Base-by-base conservation (phyloP, 2,113 vertebrate species). In the Perca flavescens region DNA sequence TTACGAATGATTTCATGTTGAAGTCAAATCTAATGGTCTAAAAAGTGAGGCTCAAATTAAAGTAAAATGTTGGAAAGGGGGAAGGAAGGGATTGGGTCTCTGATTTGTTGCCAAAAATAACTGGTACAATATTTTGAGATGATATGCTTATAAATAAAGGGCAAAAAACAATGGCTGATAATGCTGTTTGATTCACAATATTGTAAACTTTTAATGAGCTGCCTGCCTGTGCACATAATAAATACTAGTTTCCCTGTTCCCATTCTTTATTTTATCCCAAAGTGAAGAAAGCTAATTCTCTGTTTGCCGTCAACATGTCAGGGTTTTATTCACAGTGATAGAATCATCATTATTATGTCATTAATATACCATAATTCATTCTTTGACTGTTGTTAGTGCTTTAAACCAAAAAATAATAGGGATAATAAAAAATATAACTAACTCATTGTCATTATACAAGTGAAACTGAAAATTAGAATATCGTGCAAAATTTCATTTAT, bases 31-130 rank as follows among this genome's bases (percentile, higher is more conserved):
- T 19, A 62, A 73, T 31, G 34, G 14, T 40, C 40, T 19, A 17
- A 62, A 31, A 17, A 46, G 58, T 61, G 36, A 76, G 34, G 40
- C 31, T 67, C 15, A 54, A 53, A 65, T 52, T 47, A n/a, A 74
- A 80, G 19, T 65, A n/a, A 74, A 53, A 22, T 2, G 3, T 65
- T n/a, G 13, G 2, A 28, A 36, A 22, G 7, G 0, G 9, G 62
- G 10, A 43, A 43, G 40, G 40, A 43, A 68, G 9, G 15, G 47
- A 25, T 3, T 15, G 22, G 57, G 8, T 69, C 15, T 73, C 17
- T 22, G 14, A 50, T 80, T 82, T 80, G 83, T 83, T 91, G 86
- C 90, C 91, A 89, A 89, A 90, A 82, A 86, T 47, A 25, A 70
- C 12, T 65, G 46, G 40, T 83, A n/a, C 46, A 87, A 11, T 83